These are phyloP conservation scores for Podarcis cretensis DNA, from an alignment of 2,113 vertebrate species.

Conservation along the genomic window DNA sequence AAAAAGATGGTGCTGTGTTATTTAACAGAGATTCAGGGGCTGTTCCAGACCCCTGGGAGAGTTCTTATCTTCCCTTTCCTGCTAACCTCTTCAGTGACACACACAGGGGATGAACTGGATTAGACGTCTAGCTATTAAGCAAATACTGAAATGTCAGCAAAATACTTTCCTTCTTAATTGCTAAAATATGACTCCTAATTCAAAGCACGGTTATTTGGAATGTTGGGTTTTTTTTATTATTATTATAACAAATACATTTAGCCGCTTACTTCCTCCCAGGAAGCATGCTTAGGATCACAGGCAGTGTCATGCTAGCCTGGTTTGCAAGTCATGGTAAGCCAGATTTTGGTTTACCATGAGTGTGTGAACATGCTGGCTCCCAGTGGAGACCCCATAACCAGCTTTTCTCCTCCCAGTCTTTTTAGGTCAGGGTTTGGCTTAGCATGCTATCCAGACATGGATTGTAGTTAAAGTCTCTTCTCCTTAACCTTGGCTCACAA, in stretches of 20 bases:
- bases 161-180: conserved; percentile 3
- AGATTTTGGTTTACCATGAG: too few species aligned
- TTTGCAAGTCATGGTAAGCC: too few species aligned
- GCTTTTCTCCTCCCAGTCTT: too few species aligned
- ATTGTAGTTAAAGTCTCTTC: too few species aligned
- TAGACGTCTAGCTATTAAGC: neutral
- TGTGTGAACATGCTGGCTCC: too few species aligned
- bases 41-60: neutral
- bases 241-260: neutral
- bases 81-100: neutral
- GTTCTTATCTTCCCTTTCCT: neutral
- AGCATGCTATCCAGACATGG: too few species aligned
- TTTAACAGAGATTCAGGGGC: neutral
- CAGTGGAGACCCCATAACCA: too few species aligned
- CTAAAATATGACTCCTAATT: neutral
- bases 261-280: neutral
- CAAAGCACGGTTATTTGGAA: neutral
- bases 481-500: too few species aligned
- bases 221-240: neutral
- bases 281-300: too few species aligned
- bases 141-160: conserved; percentile 1
- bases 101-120: neutral
- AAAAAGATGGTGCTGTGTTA: neutral
- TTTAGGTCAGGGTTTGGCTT: too few species aligned
- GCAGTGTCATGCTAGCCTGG: neutral